These are phyloP conservation scores for Drosophila nebulosa DNA, from an alignment of 1,140 invertebrate genomes.

Conservation along the genomic window DNA sequence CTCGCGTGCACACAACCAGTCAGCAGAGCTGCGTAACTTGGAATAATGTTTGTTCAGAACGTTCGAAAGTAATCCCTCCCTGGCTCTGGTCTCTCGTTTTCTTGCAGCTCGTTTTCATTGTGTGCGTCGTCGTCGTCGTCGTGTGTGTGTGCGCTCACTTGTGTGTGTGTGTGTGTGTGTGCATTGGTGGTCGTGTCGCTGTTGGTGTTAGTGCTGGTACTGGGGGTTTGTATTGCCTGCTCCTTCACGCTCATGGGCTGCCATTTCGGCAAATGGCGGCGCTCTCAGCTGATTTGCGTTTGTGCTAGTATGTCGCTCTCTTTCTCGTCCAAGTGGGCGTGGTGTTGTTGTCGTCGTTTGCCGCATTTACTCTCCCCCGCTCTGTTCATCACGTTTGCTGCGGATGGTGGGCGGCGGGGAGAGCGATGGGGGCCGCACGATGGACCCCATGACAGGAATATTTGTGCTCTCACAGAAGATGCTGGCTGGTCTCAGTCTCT, in stretches of 20 bases:
- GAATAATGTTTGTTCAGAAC: slow-evolving; percentile 57
- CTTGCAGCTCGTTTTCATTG: not conserved
- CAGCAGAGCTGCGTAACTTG: slow-evolving; percentile 61
- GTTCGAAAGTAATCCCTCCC: slow-evolving; percentile 26
- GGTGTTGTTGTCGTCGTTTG: slow-evolving; percentile 50
- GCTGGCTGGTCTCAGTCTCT: slow-evolving; percentile 12
- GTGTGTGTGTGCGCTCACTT: slow-evolving; percentile 4
- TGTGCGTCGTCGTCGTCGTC: too few relatives aligned
- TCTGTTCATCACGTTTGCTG: not conserved
- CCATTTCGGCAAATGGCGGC: slow-evolving; percentile 62
- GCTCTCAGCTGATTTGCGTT: slow-evolving; percentile 70
- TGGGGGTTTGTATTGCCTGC: slow-evolving; percentile 1
- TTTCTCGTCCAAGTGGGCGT: slow-evolving; percentile 61
- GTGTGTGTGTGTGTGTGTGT: not conserved
- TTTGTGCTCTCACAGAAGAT: slow-evolving; percentile 55
- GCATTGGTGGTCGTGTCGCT: not conserved
- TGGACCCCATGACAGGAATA: slow-evolving; percentile 57
- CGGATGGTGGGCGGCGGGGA: slow-evolving; percentile 1
- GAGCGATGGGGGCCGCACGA: not conserved
- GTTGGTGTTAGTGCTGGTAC: slow-evolving; percentile 1
- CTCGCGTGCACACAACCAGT: slow-evolving; percentile 57
- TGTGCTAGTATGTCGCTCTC: slow-evolving; percentile 42
- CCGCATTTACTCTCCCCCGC: slow-evolving; percentile 13
- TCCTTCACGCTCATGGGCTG: slow-evolving; percentile 19
- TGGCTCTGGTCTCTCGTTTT: not conserved